Evolutionary conservation across 2,113 vertebrate species (phyloP), one percentile per base, ranked within the genome.

Genomic region (Lamprologus ornatipinnis): DNA sequence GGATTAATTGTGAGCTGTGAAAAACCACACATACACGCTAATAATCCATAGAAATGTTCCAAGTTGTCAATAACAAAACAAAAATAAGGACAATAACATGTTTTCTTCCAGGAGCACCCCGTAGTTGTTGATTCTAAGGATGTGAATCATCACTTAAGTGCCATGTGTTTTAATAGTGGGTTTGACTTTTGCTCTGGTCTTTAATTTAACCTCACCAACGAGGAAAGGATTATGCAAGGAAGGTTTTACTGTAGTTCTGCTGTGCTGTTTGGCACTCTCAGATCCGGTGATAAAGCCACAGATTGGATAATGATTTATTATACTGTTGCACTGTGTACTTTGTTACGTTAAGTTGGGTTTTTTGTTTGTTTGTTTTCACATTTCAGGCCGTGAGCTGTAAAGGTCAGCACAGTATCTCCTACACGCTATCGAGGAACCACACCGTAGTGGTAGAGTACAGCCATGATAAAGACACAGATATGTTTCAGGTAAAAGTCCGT

Each of bases 381-480:
- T 96, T 96, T 80, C 95, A 99, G 99, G 98, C 98, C 1, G 97
- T 99, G 95, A 98, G 97, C 97, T 97, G 97, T 89, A 99, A 97
- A 97, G 97, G 98, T 88, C 98, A 99, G 85, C 99, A 99, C 96
- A 99, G 99, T 57, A 98, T 99, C 95, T 99, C 98, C 58, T 99
- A 98, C 94, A 99, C 98, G 0, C 95, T 99, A 55, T 99, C 99
- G 86, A 97, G 99, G 94, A 99, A 97, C 95, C 99, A 99, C 93
- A 99, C 98, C 1, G 98, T 99, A 79, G 97, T 99, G 86, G 99
- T 99, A 86, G 99, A 99, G 89, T 99, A 99, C 92, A 96, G 97
- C 80, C 98, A 99, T 15, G 98, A 99, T 37, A 98, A 98, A 94
- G 98, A 99, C 73, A 99, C 97, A 1, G 98, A 99, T 94, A 99